Conservation (phyloP, 2,888 invertebrate genomes). For the Trachelus stipa region DNA sequence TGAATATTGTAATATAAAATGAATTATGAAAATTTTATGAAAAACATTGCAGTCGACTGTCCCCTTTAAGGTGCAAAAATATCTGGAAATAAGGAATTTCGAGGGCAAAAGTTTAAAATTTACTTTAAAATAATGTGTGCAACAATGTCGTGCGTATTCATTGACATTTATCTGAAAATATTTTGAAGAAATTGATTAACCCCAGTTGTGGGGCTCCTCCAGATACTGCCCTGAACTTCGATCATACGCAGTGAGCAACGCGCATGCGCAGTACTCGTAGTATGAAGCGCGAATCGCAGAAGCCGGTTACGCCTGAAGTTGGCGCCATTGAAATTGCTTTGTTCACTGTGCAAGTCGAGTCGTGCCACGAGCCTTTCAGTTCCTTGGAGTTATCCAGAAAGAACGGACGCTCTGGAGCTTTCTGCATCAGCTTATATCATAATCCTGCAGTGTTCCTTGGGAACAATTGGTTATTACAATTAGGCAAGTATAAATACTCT, state of each 20-base stretch:
- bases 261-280: conserved; percentile 16
- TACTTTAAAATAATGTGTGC: not conserved
- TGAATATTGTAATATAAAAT: not conserved
- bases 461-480: not conserved
- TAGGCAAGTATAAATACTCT: not conserved
- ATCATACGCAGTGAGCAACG: conserved; percentile 11
- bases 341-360: not conserved
- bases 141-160: not conserved
- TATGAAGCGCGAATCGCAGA: conserved; percentile 19
- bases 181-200: not conserved
- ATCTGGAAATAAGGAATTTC: too few species aligned
- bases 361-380: not conserved
- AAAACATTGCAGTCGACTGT: too few species aligned
- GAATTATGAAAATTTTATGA: not conserved
- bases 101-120: not conserved
- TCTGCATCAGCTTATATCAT: not conserved
- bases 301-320: conserved; percentile 20
- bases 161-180: not conserved
- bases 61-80: too few species aligned
- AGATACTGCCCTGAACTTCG: conserved; percentile 10
- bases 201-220: not conserved
- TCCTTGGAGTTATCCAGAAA: not conserved
- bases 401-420: not conserved
- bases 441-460: not conserved
- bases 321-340: conserved; percentile 9